Percentiles rank a stretch among this genome's conserved stretches.
phyloP scores from a whole-genome alignment of 2,888 invertebrate species.

The Xestia c-nigrum region DNA sequence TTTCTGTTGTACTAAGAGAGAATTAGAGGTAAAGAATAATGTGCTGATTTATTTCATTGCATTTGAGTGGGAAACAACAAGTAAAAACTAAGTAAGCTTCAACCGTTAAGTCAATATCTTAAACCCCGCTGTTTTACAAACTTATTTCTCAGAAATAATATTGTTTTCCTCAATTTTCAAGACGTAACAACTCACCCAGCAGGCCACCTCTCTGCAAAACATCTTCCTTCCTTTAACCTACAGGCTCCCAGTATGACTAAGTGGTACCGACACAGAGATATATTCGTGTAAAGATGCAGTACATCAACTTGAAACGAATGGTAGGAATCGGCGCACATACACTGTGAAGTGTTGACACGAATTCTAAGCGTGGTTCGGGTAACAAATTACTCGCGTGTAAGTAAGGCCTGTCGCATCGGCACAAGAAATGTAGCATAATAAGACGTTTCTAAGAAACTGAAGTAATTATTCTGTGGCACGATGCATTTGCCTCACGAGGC shows the following conservation, averaged over 20 bases:
- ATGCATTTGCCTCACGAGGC: background rate
- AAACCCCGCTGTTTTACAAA: background rate
- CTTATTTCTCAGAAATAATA: background rate
- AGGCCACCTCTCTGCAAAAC: background rate
- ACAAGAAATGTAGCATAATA: background rate
- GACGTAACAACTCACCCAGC: constrained; percentile 21
- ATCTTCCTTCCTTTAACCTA: constrained; percentile 25
- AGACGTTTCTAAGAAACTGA: background rate
- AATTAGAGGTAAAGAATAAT: background rate
- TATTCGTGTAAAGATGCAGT: background rate
- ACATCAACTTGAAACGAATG: background rate
- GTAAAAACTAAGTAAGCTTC: background rate
- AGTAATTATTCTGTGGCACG: background rate
- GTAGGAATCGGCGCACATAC: background rate
- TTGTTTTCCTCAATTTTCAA: background rate
- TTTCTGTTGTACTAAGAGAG: background rate
- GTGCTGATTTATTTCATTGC: background rate
- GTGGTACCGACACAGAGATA: constrained; percentile 31
- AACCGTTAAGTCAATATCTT: background rate
- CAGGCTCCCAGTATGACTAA: constrained; percentile 49
- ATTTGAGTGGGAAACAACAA: background rate
- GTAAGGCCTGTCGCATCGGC: background rate
- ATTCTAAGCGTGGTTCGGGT: background rate
- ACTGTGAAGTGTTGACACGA: background rate
- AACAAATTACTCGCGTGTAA: background rate